Conservation (phyloP, 2,113 vertebrate species). For the Phaethon lepturus region DNA sequence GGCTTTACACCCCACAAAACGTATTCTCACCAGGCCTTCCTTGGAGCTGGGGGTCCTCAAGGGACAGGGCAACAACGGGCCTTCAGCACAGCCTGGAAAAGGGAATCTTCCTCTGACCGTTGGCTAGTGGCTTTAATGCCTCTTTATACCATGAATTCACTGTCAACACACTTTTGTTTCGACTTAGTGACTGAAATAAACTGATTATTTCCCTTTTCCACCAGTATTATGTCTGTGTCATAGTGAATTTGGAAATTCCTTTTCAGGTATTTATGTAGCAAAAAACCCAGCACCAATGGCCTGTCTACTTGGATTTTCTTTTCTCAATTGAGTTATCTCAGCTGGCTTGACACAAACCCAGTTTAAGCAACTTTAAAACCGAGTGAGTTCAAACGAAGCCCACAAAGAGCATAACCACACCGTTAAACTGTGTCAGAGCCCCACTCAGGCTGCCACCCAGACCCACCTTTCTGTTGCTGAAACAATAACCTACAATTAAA, state of each 20-base stretch:
- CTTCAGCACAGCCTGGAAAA: not conserved
- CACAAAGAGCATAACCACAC: not conserved
- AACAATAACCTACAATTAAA: not conserved
- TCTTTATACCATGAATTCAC: slow-evolving; percentile 29
- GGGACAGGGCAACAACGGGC: not conserved
- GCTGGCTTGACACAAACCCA: slow-evolving; percentile 35
- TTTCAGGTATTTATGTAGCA: slow-evolving; percentile 63
- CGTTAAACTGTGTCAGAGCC: not conserved
- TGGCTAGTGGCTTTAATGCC: not conserved
- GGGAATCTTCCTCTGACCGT: not conserved
- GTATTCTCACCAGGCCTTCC: not conserved
- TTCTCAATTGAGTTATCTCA: slow-evolving; percentile 33
- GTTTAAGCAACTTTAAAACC: slow-evolving; percentile 19
- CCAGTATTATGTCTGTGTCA: slow-evolving; percentile 57
- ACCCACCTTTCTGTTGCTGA: not conserved
- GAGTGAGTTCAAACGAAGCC: not conserved
- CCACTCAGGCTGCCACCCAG: not conserved
- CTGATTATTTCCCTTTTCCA: slow-evolving; percentile 58
- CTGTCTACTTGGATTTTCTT: slow-evolving; percentile 48
- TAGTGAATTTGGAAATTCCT: slow-evolving; percentile 55
- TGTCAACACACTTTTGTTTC: slow-evolving; percentile 60
- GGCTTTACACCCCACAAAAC: not conserved
- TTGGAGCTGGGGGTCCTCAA: not conserved
- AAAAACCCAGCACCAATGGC: slow-evolving; percentile 17
- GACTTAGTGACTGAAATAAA: slow-evolving; percentile 63